Evolutionary conservation across 2,888 invertebrate species (phyloP), one percentile per base, ranked within the genome.

Genomic region (Pterostichus niger): DNA sequence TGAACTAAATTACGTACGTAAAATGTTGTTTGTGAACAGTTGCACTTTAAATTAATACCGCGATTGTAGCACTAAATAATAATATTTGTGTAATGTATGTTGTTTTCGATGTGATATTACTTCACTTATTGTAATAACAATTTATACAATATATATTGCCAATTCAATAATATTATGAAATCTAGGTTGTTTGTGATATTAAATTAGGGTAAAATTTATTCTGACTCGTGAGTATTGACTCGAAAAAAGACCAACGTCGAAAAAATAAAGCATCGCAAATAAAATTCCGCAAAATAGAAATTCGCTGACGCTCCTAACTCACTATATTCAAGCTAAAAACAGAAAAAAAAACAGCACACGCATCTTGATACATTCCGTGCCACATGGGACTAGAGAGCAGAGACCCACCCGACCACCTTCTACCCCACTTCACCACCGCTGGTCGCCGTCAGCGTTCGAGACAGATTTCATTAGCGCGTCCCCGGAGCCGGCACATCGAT

Each of bases 251-350:
- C 59, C 33, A 13, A 64, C 59, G 64, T 64, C 35, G 33, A 33
- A 64, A 64, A 59, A 59, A 59, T 59, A 59, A 59, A 64, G 33
- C 64, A 64, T 33, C 64, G 33, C 64, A 64, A 64, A 64, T 64
- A 64, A 64, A 64, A 64, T 64, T 64, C 64, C 64, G 52, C 52
- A 75, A 52, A 75, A 75, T 75, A 52, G 52, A 52, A 75, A 52
- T 75, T 75, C 75, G 75, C 75, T 75, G 75, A 75, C 75, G 75
- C 46, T 46, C 11, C 15, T 59, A 59, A 59, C 24, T 59, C 59
- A 59, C 24, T 59, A 49, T 49, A 59, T 59, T 59, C 59, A 59
- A 31, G 31, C 24, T 59, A 31, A 31, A 33, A 33, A 35, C 13
- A 35, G 33, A 49, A 13, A 35, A 13, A 35, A 35, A 64, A 64